Evolutionary conservation across 1,140 invertebrate species (phyloP).

Genomic region (Papilio glaucus): DNA sequence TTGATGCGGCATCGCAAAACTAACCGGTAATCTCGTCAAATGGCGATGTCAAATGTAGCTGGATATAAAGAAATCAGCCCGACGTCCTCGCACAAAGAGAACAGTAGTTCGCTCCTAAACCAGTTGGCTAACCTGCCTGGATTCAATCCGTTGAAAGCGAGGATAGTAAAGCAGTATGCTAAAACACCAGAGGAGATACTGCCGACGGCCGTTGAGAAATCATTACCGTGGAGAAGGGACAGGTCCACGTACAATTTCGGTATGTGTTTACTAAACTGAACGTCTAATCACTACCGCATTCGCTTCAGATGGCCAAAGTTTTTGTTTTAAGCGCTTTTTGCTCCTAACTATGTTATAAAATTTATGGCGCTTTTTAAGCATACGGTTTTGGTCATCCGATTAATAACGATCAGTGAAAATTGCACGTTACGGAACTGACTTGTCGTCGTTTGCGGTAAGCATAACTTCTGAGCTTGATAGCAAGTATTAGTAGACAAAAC

Average conservation of each 20-base stretch:
- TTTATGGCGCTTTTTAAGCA: constrained; percentile 34
- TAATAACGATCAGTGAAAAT: constrained; percentile 15
- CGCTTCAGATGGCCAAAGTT: constrained; percentile 28
- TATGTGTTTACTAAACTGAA: constrained; percentile 64
- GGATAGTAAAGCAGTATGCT: constrained; percentile 86
- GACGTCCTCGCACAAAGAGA: constrained; percentile 83
- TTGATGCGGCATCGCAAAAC: constrained; percentile 75
- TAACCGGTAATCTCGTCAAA: constrained; percentile 69
- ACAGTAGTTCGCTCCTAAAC: constrained; percentile 86
- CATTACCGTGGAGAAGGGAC: constrained; percentile 90
- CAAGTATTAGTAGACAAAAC: constrained; percentile 1
- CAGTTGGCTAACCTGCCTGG: constrained; percentile 86
- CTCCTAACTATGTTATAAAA: constrained; percentile 5
- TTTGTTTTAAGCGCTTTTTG: constrained; percentile 15
- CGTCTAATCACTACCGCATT: constrained; percentile 29
- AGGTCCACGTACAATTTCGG: constrained; percentile 85
- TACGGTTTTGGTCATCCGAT: constrained; percentile 29
- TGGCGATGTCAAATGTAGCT: constrained; percentile 71
- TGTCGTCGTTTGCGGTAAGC: constrained; percentile 28
- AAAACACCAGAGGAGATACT: constrained; percentile 84
- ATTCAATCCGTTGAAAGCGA: constrained; percentile 86
- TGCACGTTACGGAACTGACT: constrained; percentile 12
- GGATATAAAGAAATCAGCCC: constrained; percentile 83
- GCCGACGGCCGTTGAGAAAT: constrained; percentile 88
- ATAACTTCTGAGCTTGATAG: constrained; percentile 28